These are phyloP conservation scores for Platyrinchus mystaceus DNA, from an alignment of 2,797 vertebrate genomes.

Conservation along the genomic window DNA sequence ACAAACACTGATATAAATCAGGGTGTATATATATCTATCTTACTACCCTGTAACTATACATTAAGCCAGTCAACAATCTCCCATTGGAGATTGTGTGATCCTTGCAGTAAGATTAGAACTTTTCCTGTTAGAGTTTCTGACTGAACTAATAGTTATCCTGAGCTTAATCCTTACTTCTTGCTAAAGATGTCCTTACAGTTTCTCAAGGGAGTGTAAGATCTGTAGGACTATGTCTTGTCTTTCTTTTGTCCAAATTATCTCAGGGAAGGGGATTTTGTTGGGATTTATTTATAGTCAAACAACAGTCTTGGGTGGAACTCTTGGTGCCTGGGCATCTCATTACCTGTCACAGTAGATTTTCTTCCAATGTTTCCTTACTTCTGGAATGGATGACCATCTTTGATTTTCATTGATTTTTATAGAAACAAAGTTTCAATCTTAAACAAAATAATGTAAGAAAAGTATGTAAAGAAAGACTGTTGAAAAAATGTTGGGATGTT, in stretches of 20 bases:
- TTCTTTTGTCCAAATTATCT: neutral
- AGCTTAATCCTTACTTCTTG: neutral
- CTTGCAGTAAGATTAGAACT: neutral
- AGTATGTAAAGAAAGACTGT: neutral
- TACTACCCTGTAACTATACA: rapidly evolving
- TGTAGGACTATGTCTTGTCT: neutral
- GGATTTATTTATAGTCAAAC: neutral
- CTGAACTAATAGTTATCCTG: neutral
- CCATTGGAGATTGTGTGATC: neutral
- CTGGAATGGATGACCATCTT: neutral
- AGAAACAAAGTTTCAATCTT: neutral
- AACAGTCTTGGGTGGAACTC: neutral
- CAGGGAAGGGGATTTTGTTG: neutral
- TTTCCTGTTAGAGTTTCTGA: neutral
- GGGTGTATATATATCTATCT: neutral
- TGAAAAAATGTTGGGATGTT: neutral
- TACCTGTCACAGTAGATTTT: neutral
- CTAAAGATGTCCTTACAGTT: neutral
- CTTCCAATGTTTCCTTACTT: neutral
- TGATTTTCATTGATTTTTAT: neutral
- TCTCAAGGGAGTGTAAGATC: neutral
- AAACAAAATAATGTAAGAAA: neutral
- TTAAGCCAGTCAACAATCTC: neutral
- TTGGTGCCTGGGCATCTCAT: neutral
- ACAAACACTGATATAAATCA: neutral